Conservation (phyloP, 2,113 vertebrate species). For the Natator depressus region DNA sequence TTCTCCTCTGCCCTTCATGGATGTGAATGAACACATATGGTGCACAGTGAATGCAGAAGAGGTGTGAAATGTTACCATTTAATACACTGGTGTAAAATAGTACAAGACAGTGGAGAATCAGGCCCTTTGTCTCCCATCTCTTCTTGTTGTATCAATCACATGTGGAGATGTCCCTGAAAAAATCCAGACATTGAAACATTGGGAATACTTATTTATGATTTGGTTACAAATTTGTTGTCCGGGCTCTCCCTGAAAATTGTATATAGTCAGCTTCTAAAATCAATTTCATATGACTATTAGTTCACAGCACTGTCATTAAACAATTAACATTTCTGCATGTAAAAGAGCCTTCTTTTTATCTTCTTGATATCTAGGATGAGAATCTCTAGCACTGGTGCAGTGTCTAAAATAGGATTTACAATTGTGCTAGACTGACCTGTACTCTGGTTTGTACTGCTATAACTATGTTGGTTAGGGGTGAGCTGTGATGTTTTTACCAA, state of each 20-base stretch:
- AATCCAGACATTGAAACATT: neutral
- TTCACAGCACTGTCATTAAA: neutral
- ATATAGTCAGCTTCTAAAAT: neutral
- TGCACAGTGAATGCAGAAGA: neutral
- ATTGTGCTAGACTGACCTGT: neutral
- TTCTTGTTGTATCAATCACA: neutral
- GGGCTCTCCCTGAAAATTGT: neutral
- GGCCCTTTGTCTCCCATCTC: neutral
- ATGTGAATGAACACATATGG: neutral
- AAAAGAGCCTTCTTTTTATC: neutral
- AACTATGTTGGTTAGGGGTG: neutral
- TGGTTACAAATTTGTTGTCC: neutral
- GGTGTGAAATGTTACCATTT: neutral
- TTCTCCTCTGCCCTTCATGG: neutral
- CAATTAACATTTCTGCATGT: neutral
- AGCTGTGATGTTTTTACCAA: neutral
- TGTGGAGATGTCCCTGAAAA: neutral
- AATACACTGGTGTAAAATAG: neutral
- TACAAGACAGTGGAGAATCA: neutral
- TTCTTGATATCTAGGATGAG: neutral
- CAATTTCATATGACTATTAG: neutral
- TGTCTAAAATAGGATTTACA: neutral
- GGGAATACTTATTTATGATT: neutral
- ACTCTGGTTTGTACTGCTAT: fast-evolving
- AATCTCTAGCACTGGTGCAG: neutral